Evolutionary conservation across 1,140 invertebrate genomes (phyloP).

Genomic region (Conus ventricosus): DNA sequence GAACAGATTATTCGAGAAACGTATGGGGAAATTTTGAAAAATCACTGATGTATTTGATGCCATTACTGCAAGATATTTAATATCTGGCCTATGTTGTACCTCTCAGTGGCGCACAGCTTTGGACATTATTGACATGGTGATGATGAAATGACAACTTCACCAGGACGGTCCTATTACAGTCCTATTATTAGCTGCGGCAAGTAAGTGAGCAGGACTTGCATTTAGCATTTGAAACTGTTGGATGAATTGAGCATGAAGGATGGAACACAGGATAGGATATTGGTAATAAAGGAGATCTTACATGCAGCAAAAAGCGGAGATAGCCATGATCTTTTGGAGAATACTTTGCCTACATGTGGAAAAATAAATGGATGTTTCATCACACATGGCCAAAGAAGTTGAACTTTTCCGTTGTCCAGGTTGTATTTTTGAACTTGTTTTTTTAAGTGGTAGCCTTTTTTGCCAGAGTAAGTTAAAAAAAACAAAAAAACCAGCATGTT

Average conservation of each 20-base stretch:
- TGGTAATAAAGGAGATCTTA: constrained; percentile 1
- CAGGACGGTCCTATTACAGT: neutral
- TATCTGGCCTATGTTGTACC: constrained; percentile 35
- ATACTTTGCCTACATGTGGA: constrained; percentile 18
- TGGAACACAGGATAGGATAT: constrained; percentile 20
- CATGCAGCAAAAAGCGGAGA: neutral
- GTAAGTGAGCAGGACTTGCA: constrained; percentile 31
- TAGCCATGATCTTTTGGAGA: constrained; percentile 22
- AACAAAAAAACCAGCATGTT: too few species aligned
- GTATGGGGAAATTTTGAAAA: constrained; percentile 25
- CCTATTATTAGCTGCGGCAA: constrained; percentile 37
- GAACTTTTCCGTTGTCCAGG: constrained; percentile 20
- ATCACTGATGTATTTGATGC: constrained; percentile 37
- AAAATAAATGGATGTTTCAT: constrained; percentile 26
- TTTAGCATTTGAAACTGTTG: constrained; percentile 18
- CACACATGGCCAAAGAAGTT: neutral
- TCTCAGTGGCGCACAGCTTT: constrained; percentile 33
- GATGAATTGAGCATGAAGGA: constrained; percentile 10
- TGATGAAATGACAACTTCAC: constrained; percentile 9
- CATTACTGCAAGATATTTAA: constrained; percentile 32
- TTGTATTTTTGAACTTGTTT: neutral
- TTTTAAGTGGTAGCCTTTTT: too few species aligned
- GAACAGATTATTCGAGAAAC: constrained; percentile 26
- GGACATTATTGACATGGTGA: constrained; percentile 40
- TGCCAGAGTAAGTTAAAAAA: too few species aligned